Conservation (phyloP, 1,140 invertebrate species). For the Kradibia gibbosae region DNA sequence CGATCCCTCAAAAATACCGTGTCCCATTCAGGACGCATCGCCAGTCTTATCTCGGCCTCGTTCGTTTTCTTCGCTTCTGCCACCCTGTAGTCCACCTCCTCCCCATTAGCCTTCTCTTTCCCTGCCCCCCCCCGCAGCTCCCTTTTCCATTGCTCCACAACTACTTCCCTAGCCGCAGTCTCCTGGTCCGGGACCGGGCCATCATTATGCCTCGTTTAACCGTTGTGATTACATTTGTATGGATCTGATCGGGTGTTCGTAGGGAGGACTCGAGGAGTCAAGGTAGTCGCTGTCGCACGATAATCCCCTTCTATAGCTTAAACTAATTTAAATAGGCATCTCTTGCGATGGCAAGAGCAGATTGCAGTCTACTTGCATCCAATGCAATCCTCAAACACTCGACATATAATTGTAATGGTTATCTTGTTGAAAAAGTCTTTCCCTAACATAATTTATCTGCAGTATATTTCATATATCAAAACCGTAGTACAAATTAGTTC, state of each 20-base stretch:
- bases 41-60: neutral
- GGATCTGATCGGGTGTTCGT: slow-evolving; percentile 58
- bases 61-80: slow-evolving; percentile 4
- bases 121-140: slow-evolving; percentile 17
- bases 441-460: no score
- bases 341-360: neutral
- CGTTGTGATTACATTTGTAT: slow-evolving; percentile 65
- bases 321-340: slow-evolving; percentile 19
- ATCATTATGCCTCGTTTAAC: slow-evolving; percentile 49
- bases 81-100: no score
- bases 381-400: neutral
- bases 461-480: neutral
- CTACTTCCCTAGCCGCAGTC: neutral
- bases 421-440: neutral
- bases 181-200: neutral
- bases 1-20: neutral
- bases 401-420: neutral
- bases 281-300: slow-evolving; percentile 9
- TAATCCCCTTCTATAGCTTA: slow-evolving; percentile 18
- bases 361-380: neutral
- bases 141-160: neutral
- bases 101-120: slow-evolving; percentile 4
- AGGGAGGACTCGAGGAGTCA: neutral
- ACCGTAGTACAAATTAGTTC: neutral
- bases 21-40: neutral